phyloP scores from a whole-genome alignment of 1,140 invertebrate genomes.

The Aphidius ervi region DNA sequence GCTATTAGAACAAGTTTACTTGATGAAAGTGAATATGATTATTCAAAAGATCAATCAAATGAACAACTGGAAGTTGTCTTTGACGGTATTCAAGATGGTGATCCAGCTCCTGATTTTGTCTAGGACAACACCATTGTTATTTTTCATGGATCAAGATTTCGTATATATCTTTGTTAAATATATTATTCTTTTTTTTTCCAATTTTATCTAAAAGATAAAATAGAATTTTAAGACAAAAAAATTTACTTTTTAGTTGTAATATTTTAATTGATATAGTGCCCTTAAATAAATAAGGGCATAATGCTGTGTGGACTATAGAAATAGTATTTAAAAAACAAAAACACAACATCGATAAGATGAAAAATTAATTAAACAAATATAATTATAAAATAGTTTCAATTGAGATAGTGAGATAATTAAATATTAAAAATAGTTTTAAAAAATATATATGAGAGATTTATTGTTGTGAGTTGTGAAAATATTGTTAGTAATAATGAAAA shows the following conservation, averaged over 20 bases:
- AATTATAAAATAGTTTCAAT: no score
- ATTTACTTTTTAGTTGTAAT: background rate
- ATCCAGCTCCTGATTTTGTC: constrained; percentile 45
- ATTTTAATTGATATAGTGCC: background rate
- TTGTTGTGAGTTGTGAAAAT: no score
- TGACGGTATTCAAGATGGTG: constrained; percentile 35
- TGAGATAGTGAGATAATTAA: no score
- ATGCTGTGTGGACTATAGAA: background rate
- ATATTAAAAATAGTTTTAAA: no score
- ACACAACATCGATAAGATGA: no score
- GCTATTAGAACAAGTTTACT: constrained; percentile 41
- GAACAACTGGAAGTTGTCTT: constrained; percentile 45
- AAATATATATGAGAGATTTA: no score
- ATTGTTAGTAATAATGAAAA: no score
- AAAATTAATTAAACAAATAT: no score
- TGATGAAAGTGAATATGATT: constrained; percentile 34
- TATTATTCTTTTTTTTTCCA: background rate
- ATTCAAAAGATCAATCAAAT: constrained; percentile 28
- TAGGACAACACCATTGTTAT: constrained; percentile 48
- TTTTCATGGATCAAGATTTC: constrained; percentile 45
- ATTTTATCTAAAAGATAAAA: background rate
- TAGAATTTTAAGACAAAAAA: background rate
- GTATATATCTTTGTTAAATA: constrained; percentile 46
- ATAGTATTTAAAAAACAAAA: no score
- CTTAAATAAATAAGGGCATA: background rate